Evolutionary conservation across 2,888 invertebrate genomes (phyloP), one percentile per base, ranked within the genome.

Genomic region (Hemicrepidius hirtus): DNA sequence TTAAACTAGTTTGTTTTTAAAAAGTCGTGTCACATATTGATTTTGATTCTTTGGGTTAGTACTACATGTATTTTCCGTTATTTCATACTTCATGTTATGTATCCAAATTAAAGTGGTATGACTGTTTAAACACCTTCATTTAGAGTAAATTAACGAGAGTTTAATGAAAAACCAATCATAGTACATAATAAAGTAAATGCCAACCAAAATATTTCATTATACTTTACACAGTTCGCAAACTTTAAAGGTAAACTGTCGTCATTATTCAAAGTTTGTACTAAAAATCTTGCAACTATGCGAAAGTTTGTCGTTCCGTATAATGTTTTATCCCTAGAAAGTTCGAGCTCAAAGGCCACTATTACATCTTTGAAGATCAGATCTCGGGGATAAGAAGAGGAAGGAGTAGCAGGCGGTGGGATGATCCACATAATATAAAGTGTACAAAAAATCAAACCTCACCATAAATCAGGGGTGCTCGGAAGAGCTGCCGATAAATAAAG

Each of bases 401-500:
- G 60, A 46, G 46, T 37, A 20, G 59, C 68, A 21, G 63, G 50
- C 68, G 62, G 62, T 44, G 40, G 37, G 57, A 53, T 53, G 53
- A 53, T 53, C 53, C 53, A 24, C 53, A 53, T 53, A 53, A 53
- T 80, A 82, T 82, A 82, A 81, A 82, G 80, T 80, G 78, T 77
- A 78, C 77, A 80, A 82, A 82, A 82, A 80, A 71, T 79, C 76
- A 77, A 72, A 73, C 77, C 74, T 77, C 78, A 77, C 74, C 77
- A 80, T 82, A 82, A 82, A 82, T 82, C 82, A 82, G 79, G 71
- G 73, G 73, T 67, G 75, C 60, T 64, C 71, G 67, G 78, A 80
- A 81, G 79, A 81, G 79, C 79, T 79, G 77, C 80, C 82, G 82
- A 83, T 84, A 83, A 83, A 83, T 83, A 83, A 83, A 81, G 79